These are phyloP conservation scores for Ichneumoninae sp. DNA, from an alignment of 2,888 invertebrate species.

Conservation along the genomic window DNA sequence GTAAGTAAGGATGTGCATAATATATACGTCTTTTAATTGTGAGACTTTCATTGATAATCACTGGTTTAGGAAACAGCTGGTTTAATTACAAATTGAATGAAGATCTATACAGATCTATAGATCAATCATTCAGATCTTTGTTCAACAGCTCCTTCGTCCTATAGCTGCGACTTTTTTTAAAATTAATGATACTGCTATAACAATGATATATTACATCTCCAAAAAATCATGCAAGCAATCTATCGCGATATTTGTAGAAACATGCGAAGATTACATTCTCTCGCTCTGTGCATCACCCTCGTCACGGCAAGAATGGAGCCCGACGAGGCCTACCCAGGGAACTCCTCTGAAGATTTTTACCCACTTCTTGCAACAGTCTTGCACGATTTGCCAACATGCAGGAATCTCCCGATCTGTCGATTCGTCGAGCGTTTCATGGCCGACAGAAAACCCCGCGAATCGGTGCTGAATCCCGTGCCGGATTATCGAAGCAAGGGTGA, in stretches of 20 bases:
- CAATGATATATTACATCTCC: background rate
- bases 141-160: background rate
- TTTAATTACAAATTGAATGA: background rate
- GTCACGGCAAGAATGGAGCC: slow-evolving; percentile 2
- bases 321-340: slow-evolving; percentile 28
- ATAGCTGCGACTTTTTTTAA: background rate
- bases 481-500: slow-evolving; percentile 51
- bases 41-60: background rate
- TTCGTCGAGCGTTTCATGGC: slow-evolving; percentile 63
- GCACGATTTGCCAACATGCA: slow-evolving; percentile 66
- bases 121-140: background rate
- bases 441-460: slow-evolving; percentile 31
- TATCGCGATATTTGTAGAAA: slow-evolving; percentile 19
- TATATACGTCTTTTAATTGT: background rate
- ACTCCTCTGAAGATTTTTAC: slow-evolving; percentile 48
- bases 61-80: background rate
- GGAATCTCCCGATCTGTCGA: slow-evolving; percentile 70
- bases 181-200: background rate
- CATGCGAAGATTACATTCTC: slow-evolving; percentile 41
- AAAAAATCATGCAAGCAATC: background rate
- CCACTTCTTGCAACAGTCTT: slow-evolving; percentile 64
- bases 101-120: background rate
- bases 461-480: slow-evolving; percentile 25
- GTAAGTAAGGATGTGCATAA: background rate
- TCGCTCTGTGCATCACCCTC: slow-evolving; percentile 32